Evolutionary conservation across 1,140 invertebrate species (phyloP).

Genomic region (Heliconius hewitsoni): DNA sequence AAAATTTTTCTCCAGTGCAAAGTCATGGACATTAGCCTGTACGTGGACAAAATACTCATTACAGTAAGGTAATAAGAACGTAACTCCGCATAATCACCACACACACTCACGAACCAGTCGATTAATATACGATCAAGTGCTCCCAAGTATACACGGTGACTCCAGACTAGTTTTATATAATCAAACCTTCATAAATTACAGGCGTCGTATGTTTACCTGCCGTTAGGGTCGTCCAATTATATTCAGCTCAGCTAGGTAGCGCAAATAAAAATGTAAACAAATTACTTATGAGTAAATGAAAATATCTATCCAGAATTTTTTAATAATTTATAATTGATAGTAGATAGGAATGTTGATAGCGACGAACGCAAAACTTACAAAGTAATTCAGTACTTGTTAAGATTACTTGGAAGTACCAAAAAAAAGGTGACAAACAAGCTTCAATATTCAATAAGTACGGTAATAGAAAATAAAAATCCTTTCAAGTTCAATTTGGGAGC

Average conservation of each 20-base stretch:
- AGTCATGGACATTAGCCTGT: constrained; percentile 10
- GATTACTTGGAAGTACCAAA: not conserved
- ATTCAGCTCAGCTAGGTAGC: not conserved
- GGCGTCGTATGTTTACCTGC: constrained; percentile 7
- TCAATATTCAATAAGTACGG: not conserved
- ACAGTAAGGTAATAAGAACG: constrained; percentile 22
- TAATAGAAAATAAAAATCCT: constrained; percentile 5
- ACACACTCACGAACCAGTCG: constrained; percentile 22
- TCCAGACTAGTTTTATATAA: constrained; percentile 15
- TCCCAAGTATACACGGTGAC: constrained; percentile 6
- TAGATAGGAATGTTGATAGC: not conserved
- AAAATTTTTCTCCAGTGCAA: constrained; percentile 1
- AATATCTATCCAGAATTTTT: not conserved
- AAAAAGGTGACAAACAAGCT: not conserved
- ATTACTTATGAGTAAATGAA: not conserved
- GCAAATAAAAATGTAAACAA: constrained; percentile 9
- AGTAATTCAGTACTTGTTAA: not conserved
- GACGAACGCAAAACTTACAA: not conserved
- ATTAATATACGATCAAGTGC: constrained; percentile 30
- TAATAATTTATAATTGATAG: not conserved
- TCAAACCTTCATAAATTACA: constrained; percentile 11
- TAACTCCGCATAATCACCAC: constrained; percentile 29
- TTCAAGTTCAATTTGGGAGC: constrained; percentile 1
- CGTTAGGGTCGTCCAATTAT: constrained; percentile 8
- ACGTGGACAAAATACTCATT: constrained; percentile 28